phyloP scores from a whole-genome alignment of 2,797 vertebrate genomes.

The Cossypha caffra region DNA sequence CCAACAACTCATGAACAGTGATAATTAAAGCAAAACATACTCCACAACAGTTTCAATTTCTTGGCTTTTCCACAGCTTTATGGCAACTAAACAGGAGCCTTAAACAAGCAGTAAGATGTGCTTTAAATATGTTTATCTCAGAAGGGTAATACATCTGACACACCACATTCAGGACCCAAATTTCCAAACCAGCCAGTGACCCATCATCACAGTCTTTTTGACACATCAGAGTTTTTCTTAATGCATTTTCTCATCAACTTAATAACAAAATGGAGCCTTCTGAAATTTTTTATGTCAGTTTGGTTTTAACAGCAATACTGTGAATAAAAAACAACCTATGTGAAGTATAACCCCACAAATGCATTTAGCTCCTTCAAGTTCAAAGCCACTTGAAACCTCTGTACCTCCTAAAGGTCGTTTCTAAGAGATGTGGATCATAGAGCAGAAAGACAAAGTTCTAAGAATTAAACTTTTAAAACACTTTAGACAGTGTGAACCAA shows the following conservation, averaged over 20 bases:
- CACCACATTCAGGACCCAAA: not conserved
- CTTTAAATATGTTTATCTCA: not conserved
- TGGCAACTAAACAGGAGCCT: not conserved
- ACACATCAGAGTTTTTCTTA: not conserved
- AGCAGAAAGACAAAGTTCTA: not conserved
- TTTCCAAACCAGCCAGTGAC: not conserved
- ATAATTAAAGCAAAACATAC: not conserved
- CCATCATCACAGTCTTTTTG: not conserved
- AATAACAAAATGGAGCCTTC: not conserved
- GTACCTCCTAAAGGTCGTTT: not conserved
- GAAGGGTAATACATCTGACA: not conserved
- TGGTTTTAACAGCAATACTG: not conserved
- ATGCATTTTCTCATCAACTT: not conserved
- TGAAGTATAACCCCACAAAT: rapidly evolving
- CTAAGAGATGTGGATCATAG: not conserved
- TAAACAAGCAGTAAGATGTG: not conserved
- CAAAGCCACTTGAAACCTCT: not conserved
- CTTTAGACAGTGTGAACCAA: not conserved
- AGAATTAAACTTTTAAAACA: not conserved
- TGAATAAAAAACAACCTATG: not conserved
- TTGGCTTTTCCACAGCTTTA: not conserved
- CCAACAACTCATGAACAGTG: not conserved
- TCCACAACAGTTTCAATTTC: not conserved
- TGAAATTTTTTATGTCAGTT: not conserved
- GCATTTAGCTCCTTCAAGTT: not conserved